phyloP scores from a whole-genome alignment of 2,797 vertebrate genomes.

The Mallotus villosus region DNA sequence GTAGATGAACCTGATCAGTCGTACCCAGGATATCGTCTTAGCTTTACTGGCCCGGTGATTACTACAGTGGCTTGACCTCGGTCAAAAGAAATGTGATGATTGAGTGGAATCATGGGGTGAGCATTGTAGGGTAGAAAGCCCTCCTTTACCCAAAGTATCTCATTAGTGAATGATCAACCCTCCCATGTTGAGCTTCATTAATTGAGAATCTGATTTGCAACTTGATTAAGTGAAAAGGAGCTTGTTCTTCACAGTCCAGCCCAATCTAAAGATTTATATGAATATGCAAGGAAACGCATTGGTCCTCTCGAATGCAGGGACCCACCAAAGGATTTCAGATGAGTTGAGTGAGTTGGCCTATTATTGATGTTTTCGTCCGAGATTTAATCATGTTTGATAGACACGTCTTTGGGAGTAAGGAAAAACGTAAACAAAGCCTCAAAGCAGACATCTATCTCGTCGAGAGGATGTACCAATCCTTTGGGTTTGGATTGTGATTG shows the following conservation, averaged over 20 bases:
- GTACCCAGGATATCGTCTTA: slow-evolving; percentile 46
- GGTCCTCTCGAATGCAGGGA: slow-evolving; percentile 46
- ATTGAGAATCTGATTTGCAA: slow-evolving; percentile 12
- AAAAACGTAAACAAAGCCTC: slow-evolving; percentile 61
- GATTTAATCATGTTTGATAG: slow-evolving; percentile 55
- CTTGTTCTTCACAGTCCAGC: slow-evolving; percentile 23
- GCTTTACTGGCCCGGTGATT: slow-evolving; percentile 44
- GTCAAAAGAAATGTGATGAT: slow-evolving; percentile 31
- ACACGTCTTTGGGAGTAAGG: slow-evolving; percentile 53
- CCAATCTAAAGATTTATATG: slow-evolving; percentile 26
- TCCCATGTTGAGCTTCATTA: slow-evolving; percentile 25
- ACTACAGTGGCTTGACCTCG: slow-evolving; percentile 23
- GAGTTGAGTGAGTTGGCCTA: slow-evolving; percentile 28
- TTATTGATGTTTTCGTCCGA: slow-evolving; percentile 43
- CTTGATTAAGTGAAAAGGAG: slow-evolving; percentile 24
- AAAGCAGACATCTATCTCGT: slow-evolving; percentile 40
- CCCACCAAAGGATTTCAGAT: slow-evolving; percentile 48
- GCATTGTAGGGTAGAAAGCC: slow-evolving; percentile 20
- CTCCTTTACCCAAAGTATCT: slow-evolving; percentile 22
- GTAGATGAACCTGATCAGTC: slow-evolving; percentile 27
- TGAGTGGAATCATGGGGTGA: slow-evolving; percentile 12
- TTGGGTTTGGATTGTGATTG: slow-evolving; percentile 55
- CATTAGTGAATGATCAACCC: slow-evolving; percentile 2
- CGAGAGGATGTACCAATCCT: slow-evolving; percentile 56
- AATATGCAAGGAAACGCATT: slow-evolving; percentile 45